Evolutionary conservation across 2,797 vertebrate species (phyloP).

Genomic region (Mallotus villosus): DNA sequence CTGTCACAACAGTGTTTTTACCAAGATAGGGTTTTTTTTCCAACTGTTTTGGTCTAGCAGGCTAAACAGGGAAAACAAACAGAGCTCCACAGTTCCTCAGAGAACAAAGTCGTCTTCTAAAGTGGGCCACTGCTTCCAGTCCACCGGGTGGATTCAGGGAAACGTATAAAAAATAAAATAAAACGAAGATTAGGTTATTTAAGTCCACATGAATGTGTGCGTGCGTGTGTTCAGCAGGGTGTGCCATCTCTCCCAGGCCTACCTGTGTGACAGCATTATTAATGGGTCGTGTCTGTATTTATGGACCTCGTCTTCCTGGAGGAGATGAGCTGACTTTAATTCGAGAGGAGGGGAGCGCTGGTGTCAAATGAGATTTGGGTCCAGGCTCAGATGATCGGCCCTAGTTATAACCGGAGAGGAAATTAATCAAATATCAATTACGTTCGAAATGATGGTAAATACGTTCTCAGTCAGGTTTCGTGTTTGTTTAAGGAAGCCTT

Average conservation of each 20-base stretch:
- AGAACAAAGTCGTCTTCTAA: background rate
- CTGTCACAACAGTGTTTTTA: background rate
- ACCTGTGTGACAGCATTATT: slow-evolving; percentile 75
- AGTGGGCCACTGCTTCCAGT: slow-evolving; percentile 26
- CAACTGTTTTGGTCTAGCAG: background rate
- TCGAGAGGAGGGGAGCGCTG: slow-evolving; percentile 41
- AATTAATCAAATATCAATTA: slow-evolving; percentile 72
- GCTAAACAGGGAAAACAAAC: background rate
- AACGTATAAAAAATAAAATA: background rate
- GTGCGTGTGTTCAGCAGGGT: slow-evolving; percentile 54
- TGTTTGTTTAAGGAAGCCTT: slow-evolving; percentile 6
- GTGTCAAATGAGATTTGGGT: slow-evolving; percentile 69
- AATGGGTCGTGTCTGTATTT: slow-evolving; percentile 72
- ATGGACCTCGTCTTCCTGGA: slow-evolving; percentile 65
- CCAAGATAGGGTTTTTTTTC: background rate
- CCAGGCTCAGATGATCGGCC: slow-evolving; percentile 54
- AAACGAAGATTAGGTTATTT: no score
- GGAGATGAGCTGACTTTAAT: slow-evolving; percentile 61
- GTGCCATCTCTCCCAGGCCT: slow-evolving; percentile 50
- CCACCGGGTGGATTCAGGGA: background rate
- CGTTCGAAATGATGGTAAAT: slow-evolving; percentile 63
- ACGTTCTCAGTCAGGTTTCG: slow-evolving; percentile 37
- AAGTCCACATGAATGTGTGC: background rate
- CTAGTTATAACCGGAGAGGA: slow-evolving; percentile 65
- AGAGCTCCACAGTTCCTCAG: background rate